These are phyloP conservation scores for Drosophila imparisetae DNA, from an alignment of 2,888 invertebrate species.

Conservation along the genomic window DNA sequence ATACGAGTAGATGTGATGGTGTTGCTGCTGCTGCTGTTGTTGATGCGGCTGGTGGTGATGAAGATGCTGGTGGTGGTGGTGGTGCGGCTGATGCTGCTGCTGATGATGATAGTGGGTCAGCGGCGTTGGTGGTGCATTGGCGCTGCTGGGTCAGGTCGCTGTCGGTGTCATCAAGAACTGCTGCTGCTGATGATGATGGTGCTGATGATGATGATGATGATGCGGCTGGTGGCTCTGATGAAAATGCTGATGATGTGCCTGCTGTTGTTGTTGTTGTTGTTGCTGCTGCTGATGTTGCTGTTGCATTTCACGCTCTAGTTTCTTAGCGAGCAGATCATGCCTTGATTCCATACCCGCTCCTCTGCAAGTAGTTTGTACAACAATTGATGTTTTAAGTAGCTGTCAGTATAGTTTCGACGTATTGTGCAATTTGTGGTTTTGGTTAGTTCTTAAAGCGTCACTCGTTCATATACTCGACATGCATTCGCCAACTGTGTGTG, in stretches of 20 bases:
- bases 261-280: constrained; percentile 55
- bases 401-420: constrained; percentile 6
- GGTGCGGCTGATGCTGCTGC: constrained; percentile 43
- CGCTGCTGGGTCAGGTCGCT: constrained; percentile 85
- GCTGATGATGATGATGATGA: constrained; percentile 70
- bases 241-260: constrained; percentile 69
- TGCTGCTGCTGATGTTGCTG: constrained; percentile 65
- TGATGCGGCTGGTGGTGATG: constrained; percentile 40
- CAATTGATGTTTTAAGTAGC: constrained; percentile 17
- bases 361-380: constrained; percentile 71
- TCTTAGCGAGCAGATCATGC: constrained; percentile 85
- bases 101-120: constrained; percentile 63
- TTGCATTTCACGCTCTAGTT: constrained; percentile 84
- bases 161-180: constrained; percentile 85
- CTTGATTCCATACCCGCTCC: constrained; percentile 85
- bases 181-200: constrained; percentile 82
- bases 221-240: constrained; percentile 69
- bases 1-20: constrained; percentile 81
- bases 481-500: constrained; percentile 14
- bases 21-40: constrained; percentile 26
- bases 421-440: constrained; percentile 20
- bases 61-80: constrained; percentile 38
- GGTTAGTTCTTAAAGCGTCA: constrained; percentile 35
- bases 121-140: constrained; percentile 61
- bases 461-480: constrained; percentile 16